A percentile compares a stretch with the other conserved stretches of the same genome.
Conservation (phyloP, 1,140 invertebrate species). For the Hydropsyche tenuis region DNA sequence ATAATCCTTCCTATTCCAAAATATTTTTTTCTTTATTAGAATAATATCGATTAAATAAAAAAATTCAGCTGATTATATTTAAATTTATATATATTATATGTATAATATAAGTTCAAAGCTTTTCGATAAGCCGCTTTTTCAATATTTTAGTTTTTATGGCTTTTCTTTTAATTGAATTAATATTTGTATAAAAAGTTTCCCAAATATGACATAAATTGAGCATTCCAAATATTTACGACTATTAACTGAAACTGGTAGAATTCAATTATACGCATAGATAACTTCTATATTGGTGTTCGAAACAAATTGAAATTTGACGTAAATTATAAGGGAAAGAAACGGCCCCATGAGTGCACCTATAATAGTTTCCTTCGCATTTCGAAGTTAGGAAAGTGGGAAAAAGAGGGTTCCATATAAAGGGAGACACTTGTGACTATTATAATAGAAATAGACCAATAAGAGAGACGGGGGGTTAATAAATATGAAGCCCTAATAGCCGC, state of each 20-base stretch:
- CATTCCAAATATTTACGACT: too few species aligned
- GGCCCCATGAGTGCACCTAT: conserved; percentile 3
- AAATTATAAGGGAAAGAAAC: conserved; percentile 37
- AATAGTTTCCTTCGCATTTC: conserved; percentile 32
- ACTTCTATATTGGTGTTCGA: background rate
- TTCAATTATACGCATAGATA: conserved; percentile 22
- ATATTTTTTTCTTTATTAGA: too few species aligned
- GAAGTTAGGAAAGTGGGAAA: background rate
- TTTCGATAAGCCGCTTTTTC: too few species aligned
- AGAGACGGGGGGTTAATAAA: conserved; percentile 32
- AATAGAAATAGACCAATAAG: conserved; percentile 21
- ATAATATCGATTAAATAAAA: too few species aligned
- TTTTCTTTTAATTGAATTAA: too few species aligned
- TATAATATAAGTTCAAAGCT: too few species aligned
- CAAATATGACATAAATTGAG: too few species aligned
- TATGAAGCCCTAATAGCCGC: conserved; percentile 39
- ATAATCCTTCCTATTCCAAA: background rate
- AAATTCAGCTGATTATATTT: too few species aligned
- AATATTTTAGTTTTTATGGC: too few species aligned
- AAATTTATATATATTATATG: too few species aligned
- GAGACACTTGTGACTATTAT: conserved; percentile 30
- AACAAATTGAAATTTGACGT: conserved; percentile 42
- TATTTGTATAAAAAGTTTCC: too few species aligned
- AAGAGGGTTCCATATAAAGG: background rate
- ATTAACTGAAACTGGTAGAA: too few species aligned